Percentiles rank a stretch among this genome's conserved stretches.
Conservation (phyloP, 2,797 vertebrate genomes). For the Bucorvus abyssinicus region DNA sequence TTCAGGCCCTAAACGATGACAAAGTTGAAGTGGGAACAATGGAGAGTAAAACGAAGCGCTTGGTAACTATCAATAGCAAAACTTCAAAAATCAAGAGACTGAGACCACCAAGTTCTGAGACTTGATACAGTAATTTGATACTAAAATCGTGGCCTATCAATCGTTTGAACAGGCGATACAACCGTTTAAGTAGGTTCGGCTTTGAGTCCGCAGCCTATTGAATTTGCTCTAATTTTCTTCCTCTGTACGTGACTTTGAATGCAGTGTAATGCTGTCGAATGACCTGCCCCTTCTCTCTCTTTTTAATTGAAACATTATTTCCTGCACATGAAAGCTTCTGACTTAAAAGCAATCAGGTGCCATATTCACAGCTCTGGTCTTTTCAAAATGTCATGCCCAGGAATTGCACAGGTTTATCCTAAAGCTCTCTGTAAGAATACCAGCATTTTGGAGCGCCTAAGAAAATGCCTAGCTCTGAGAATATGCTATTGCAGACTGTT, state of each 20-base stretch:
- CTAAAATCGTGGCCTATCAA: background rate
- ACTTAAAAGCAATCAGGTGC: conserved; percentile 40
- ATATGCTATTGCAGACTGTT: background rate
- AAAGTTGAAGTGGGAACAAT: background rate
- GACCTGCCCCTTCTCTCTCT: background rate
- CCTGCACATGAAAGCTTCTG: conserved; percentile 18
- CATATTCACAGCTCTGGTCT: conserved; percentile 1
- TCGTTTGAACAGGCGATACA: background rate
- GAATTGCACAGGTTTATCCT: background rate
- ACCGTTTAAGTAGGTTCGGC: background rate
- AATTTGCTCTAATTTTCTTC: background rate
- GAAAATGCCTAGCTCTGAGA: background rate
- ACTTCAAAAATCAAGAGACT: background rate
- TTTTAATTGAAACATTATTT: conserved; percentile 33
- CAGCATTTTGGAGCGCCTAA: background rate
- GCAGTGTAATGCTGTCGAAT: background rate
- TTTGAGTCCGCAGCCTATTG: background rate
- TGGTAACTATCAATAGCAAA: background rate
- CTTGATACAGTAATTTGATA: background rate
- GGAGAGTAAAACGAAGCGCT: background rate
- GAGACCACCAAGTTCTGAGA: background rate
- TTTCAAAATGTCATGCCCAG: background rate
- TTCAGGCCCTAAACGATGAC: background rate
- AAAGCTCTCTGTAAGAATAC: background rate
- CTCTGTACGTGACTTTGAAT: background rate